A percentile compares a stretch with the other conserved stretches of the same genome.
These are phyloP conservation scores for Rhizomys pruinosus DNA, from an alignment of 2,113 vertebrate species.

Conservation along the genomic window DNA sequence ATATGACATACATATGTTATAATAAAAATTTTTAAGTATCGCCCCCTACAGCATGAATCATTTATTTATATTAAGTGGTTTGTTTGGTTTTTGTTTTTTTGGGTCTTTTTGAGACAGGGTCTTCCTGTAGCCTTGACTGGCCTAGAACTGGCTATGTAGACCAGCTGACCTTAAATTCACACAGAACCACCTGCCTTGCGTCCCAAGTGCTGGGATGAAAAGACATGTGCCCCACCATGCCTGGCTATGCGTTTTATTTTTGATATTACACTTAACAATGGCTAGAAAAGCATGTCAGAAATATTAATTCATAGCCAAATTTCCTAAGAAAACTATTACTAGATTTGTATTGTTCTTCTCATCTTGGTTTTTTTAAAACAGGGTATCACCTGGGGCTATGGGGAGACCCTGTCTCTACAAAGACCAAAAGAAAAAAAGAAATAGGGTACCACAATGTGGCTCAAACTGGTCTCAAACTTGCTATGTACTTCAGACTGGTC, in stretches of 20 bases:
- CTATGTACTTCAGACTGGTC: background rate
- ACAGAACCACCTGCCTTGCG: background rate
- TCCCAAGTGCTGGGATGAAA: background rate
- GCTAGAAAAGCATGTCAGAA: constrained; percentile 19
- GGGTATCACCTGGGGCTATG: background rate
- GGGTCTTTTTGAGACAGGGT: background rate
- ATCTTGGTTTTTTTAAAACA: background rate
- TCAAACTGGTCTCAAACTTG: background rate
- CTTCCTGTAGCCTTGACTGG: background rate
- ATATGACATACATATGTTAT: no score
- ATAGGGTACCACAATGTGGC: background rate
- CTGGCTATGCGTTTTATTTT: background rate
- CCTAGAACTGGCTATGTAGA: background rate
- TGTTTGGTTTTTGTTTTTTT: no score
- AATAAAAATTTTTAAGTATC: no score
- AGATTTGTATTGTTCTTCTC: background rate
- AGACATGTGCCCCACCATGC: background rate
- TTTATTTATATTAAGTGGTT: background rate
- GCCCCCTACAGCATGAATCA: background rate
- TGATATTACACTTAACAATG: background rate
- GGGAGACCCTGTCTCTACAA: no score
- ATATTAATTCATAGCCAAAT: background rate
- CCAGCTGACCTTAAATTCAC: background rate
- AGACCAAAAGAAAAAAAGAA: no score
- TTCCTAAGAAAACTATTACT: constrained; percentile 18